These are phyloP conservation scores for Trichogramma evanescens DNA, from an alignment of 2,888 invertebrate species.

Conservation along the genomic window DNA sequence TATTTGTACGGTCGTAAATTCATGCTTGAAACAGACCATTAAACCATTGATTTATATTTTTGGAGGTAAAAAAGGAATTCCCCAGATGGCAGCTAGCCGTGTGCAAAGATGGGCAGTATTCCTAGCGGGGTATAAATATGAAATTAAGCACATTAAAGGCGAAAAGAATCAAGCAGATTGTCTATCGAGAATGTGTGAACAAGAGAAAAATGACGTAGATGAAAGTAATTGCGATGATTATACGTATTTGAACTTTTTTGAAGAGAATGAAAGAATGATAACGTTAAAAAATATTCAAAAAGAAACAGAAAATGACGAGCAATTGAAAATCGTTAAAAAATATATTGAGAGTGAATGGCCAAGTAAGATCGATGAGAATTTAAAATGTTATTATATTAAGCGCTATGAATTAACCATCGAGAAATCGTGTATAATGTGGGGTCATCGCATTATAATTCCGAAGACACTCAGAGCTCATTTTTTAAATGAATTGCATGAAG, in stretches of 20 bases:
- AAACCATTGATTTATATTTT: slow-evolving; percentile 33
- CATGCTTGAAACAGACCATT: slow-evolving; percentile 15
- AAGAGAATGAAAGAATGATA: not conserved
- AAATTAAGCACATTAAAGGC: slow-evolving; percentile 16
- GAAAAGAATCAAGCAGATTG: slow-evolving; percentile 23
- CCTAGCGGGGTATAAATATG: slow-evolving; percentile 31
- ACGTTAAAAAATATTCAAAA: slow-evolving; percentile 12
- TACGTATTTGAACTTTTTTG: not conserved
- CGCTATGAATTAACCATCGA: slow-evolving; percentile 17
- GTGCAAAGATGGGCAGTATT: slow-evolving; percentile 30
- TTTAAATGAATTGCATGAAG: slow-evolving; percentile 20
- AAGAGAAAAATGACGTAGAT: not conserved
- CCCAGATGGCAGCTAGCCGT: slow-evolving; percentile 27
- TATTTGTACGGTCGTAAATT: slow-evolving; percentile 36
- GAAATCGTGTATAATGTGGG: slow-evolving; percentile 21
- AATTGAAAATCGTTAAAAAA: slow-evolving; percentile 11
- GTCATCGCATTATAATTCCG: slow-evolving; percentile 8
- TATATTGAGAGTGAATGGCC: not conserved
- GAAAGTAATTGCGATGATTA: not conserved
- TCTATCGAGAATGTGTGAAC: slow-evolving; percentile 11
- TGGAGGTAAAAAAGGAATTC: slow-evolving; percentile 23
- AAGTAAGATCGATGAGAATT: not conserved
- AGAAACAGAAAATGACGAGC: slow-evolving; percentile 17
- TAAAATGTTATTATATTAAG: not conserved
- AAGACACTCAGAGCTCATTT: slow-evolving; percentile 3